A percentile compares a stretch with the other conserved stretches of the same genome.
Evolutionary conservation across 1,140 invertebrate species (phyloP).

Genomic region (Palaemon carinicauda): DNA sequence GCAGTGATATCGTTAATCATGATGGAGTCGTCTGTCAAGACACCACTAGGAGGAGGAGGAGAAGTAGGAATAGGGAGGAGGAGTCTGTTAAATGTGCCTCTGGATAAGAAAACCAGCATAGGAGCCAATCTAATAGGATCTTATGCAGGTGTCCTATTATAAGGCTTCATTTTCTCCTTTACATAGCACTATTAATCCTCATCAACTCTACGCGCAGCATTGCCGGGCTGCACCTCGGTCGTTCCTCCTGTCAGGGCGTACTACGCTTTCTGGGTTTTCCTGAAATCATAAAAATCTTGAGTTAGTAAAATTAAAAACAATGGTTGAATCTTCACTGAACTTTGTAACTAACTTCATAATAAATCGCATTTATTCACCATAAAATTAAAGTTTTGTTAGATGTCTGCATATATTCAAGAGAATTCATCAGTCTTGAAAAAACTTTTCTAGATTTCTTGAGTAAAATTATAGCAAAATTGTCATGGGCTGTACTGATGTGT

Average conservation of each 20-base stretch:
- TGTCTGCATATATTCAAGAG: too few species aligned
- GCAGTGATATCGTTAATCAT: conserved; percentile 14
- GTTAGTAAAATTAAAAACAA: too few species aligned
- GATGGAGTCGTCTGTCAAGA: background rate
- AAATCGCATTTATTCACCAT: too few species aligned
- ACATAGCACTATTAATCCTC: background rate
- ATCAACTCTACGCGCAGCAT: conserved; percentile 42
- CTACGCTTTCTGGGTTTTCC: conserved; percentile 43
- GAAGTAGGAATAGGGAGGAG: background rate
- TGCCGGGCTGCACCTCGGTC: conserved; percentile 40
- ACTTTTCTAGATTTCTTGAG: too few species aligned
- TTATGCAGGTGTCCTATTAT: background rate
- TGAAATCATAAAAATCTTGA: background rate
- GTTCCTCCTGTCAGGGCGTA: conserved; percentile 36
- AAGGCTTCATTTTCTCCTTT: background rate
- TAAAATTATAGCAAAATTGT: too few species aligned
- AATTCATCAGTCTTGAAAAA: too few species aligned
- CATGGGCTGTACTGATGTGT: too few species aligned
- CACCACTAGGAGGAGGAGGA: background rate
- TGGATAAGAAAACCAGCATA: background rate
- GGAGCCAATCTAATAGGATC: conserved; percentile 4
- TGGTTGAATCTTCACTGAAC: too few species aligned
- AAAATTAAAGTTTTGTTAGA: too few species aligned
- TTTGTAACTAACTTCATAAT: too few species aligned
- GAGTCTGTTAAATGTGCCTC: conserved; percentile 11